Conservation (phyloP, 2,888 invertebrate genomes). For the Lysandra bellargus region DNA sequence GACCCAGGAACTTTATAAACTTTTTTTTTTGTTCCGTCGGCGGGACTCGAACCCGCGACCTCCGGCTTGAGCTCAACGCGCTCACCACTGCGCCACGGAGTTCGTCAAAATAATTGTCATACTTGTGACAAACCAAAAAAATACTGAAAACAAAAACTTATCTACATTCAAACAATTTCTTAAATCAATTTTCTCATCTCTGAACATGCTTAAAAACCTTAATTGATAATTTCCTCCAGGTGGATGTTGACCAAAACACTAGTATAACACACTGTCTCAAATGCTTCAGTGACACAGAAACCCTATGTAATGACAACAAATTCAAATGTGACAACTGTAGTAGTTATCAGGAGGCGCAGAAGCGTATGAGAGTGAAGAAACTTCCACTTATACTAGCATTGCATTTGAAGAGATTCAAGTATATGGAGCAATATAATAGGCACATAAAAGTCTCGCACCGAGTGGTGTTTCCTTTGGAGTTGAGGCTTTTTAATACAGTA, state of each 20-base stretch:
- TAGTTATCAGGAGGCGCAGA: constrained; percentile 99
- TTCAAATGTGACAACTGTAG: constrained; percentile 99
- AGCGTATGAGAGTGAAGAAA: constrained; percentile 99
- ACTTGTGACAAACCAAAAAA: too few species aligned
- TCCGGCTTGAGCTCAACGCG: too few species aligned
- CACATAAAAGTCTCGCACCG: constrained; percentile 99
- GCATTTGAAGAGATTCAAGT: constrained; percentile 98
- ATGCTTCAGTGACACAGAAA: constrained; percentile 99
- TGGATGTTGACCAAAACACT: constrained; percentile 99
- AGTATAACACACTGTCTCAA: constrained; percentile 98
- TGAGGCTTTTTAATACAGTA: constrained; percentile 98
- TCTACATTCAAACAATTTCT: neutral
- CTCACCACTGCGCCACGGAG: too few species aligned
- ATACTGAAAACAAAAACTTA: neutral
- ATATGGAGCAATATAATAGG: constrained; percentile 98
- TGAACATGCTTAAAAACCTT: neutral
- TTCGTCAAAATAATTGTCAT: too few species aligned
- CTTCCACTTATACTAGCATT: constrained; percentile 98
- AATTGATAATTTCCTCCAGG: constrained; percentile 79
- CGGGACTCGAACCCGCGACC: too few species aligned
- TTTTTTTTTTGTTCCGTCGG: too few species aligned
- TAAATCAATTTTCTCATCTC: too few species aligned
- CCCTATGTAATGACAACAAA: constrained; percentile 99
- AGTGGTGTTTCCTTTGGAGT: constrained; percentile 98
- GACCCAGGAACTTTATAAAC: too few species aligned